phyloP scores from a whole-genome alignment of 2,797 vertebrate species.

The Distichodus sexfasciatus region DNA sequence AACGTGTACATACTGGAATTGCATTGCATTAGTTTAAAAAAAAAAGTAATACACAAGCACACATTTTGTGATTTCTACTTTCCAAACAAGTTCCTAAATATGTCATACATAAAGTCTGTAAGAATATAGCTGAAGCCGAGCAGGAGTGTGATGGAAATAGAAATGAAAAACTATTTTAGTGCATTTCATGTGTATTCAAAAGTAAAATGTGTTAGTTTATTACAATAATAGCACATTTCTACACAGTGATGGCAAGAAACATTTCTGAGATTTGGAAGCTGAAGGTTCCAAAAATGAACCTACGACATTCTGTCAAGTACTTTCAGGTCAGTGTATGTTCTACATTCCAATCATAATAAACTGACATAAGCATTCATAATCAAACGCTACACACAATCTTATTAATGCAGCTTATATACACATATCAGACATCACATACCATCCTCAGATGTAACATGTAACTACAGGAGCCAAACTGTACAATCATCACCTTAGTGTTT shows the following conservation, averaged over 20 bases:
- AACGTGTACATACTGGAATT: too few species aligned
- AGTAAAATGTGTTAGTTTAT: too few species aligned
- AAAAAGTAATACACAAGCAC: too few species aligned
- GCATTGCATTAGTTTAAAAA: too few species aligned
- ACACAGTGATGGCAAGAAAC: slow-evolving; percentile 1
- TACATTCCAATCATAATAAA: background rate
- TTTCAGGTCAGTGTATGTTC: background rate
- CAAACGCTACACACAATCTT: background rate
- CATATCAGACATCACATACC: background rate
- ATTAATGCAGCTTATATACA: slow-evolving; percentile 2
- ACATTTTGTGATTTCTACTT: too few species aligned
- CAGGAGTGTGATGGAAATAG: too few species aligned
- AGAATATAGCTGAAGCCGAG: background rate
- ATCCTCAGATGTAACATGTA: too few species aligned
- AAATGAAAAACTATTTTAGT: too few species aligned
- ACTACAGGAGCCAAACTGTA: background rate
- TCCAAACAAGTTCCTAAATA: too few species aligned
- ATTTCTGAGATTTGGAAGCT: background rate
- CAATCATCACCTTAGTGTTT: background rate
- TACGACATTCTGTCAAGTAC: slow-evolving; percentile 10
- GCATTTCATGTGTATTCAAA: too few species aligned
- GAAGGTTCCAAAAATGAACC: background rate
- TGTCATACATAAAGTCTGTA: background rate
- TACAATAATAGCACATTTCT: slow-evolving; percentile 13
- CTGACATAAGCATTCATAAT: slow-evolving; percentile 4